Base-by-base conservation (phyloP, 1,140 invertebrate species). In the Drosophila leontia region DNA sequence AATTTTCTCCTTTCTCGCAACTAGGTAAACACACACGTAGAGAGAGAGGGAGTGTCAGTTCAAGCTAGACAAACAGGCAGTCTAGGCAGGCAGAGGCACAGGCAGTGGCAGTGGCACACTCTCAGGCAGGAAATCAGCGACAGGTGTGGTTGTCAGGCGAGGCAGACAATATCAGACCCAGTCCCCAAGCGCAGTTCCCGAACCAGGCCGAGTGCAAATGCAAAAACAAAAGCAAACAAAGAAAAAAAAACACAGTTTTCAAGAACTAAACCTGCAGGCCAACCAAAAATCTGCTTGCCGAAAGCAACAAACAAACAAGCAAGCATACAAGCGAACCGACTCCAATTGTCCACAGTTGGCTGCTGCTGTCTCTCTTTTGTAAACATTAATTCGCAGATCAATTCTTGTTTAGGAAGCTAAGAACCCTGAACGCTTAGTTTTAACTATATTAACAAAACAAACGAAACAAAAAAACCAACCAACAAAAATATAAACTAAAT, bases 1-100 rank as follows among this genome's bases (percentile, higher is more conserved):
- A 67, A 68, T 90, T 90, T 90, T 91, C 64, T 91, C 78, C 82
- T 85, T 90, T 90, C 68, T 90, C 85, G 85, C 86, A 90, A 90
- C 80, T 90, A 90, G 85, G 85, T 90, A 85, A 90, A 85, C 78
- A 85, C 78, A 85, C 78, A 81, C 71, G 50, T 70, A 70, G 62
- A 70, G 48, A 70, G 67, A 48, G 45, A 55, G 64, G 83, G 77
- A 84, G 62, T 75, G 70, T 90, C 81, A 90, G 86, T 85, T 85
- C 68, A 91, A 85, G 78, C 85, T 88, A 90, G 85, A 88, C 85
- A 90, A 84, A 61, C 75, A 88, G 78, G 71, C 80, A 88, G 80
- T 88, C 84, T 88, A 88, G 84, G 84, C 85, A 90, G 85, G 68
- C 82, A 87, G 75, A 75, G 44, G 57, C 55, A 82, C 67, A 53